These are phyloP conservation scores for Thamnaconus septentrionalis DNA, from an alignment of 2,113 vertebrate species.

Conservation along the genomic window DNA sequence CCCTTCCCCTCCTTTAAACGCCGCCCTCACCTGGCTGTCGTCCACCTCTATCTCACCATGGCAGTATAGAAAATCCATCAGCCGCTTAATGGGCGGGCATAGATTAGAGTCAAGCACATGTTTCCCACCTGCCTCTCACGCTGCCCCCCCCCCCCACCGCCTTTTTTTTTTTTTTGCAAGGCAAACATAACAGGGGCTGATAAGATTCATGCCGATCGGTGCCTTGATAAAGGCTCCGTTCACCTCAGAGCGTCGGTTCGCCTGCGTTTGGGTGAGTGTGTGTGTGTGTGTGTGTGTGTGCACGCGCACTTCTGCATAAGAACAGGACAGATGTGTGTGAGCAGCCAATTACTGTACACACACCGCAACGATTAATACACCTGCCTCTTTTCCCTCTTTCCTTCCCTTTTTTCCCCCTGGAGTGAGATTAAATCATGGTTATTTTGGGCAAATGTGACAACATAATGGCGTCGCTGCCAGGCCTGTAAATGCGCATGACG, in stretches of 20 bases:
- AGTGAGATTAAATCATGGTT: slow-evolving; percentile 22
- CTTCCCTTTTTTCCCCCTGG: slow-evolving; percentile 1
- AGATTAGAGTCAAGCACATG: slow-evolving; percentile 56
- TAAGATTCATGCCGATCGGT: slow-evolving; percentile 58
- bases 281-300: too few relatives aligned
- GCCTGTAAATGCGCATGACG: slow-evolving; percentile 31
- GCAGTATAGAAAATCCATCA: slow-evolving; percentile 60
- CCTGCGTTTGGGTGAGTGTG: neutral
- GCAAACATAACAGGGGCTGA: slow-evolving; percentile 40
- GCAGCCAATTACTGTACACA: slow-evolving; percentile 12
- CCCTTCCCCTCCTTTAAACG: slow-evolving; percentile 29
- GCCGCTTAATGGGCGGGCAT: slow-evolving; percentile 51
- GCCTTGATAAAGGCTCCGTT: slow-evolving; percentile 38
- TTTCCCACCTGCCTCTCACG: slow-evolving; percentile 26
- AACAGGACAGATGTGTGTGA: slow-evolving; percentile 12
- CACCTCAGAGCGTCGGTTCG: slow-evolving; percentile 30
- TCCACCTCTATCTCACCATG: slow-evolving; percentile 29
- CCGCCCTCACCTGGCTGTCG: slow-evolving; percentile 22
- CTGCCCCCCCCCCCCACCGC: neutral
- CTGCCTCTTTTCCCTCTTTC: slow-evolving; percentile 8
- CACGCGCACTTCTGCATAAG: neutral
- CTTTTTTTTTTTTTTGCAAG: slow-evolving; percentile 50
- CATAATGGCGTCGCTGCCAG: slow-evolving; percentile 17
- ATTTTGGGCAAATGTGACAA: slow-evolving; percentile 29
- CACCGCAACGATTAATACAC: slow-evolving; percentile 10